phyloP scores from a whole-genome alignment of 1,140 invertebrate genomes.

The Nebria ingens region DNA sequence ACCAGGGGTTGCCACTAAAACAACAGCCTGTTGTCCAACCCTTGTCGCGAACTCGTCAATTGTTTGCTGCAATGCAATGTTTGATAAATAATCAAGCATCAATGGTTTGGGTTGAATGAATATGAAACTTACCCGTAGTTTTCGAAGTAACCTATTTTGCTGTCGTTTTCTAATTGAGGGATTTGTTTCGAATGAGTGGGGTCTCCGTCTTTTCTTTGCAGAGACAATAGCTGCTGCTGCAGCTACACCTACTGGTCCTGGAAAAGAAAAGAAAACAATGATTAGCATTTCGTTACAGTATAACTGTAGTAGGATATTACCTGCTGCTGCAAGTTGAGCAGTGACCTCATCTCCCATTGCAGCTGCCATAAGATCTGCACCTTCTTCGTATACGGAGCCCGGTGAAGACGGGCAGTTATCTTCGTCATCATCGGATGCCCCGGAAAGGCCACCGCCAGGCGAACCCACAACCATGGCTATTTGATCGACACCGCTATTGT shows the following conservation, averaged over 20 bases:
- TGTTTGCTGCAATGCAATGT: slow-evolving; percentile 58
- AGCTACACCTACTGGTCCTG: slow-evolving; percentile 90
- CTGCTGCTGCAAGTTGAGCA: slow-evolving; percentile 88
- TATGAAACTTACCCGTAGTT: slow-evolving; percentile 58
- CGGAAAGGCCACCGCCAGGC: slow-evolving; percentile 36
- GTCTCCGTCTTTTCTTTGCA: slow-evolving; percentile 88
- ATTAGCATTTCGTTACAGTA: background rate
- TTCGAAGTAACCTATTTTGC: slow-evolving; percentile 84
- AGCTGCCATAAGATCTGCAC: slow-evolving; percentile 61
- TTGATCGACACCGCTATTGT: slow-evolving; percentile 30
- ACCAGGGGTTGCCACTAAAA: slow-evolving; percentile 92
- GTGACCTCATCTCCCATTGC: slow-evolving; percentile 89
- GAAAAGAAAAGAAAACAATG: slow-evolving; percentile 37
- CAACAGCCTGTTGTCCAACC: slow-evolving; percentile 95
- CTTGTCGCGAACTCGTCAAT: slow-evolving; percentile 95
- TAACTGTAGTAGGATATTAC: slow-evolving; percentile 42
- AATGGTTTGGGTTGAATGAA: background rate
- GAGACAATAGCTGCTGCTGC: slow-evolving; percentile 94
- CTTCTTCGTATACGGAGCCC: slow-evolving; percentile 61
- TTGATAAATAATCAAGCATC: slow-evolving; percentile 9
- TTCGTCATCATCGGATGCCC: slow-evolving; percentile 64
- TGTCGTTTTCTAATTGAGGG: slow-evolving; percentile 92
- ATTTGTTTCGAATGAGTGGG: slow-evolving; percentile 96
- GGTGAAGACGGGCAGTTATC: slow-evolving; percentile 61
- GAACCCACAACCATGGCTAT: slow-evolving; percentile 35